Conservation (phyloP, 2,797 vertebrate genomes). For the Myotis myotis region DNA sequence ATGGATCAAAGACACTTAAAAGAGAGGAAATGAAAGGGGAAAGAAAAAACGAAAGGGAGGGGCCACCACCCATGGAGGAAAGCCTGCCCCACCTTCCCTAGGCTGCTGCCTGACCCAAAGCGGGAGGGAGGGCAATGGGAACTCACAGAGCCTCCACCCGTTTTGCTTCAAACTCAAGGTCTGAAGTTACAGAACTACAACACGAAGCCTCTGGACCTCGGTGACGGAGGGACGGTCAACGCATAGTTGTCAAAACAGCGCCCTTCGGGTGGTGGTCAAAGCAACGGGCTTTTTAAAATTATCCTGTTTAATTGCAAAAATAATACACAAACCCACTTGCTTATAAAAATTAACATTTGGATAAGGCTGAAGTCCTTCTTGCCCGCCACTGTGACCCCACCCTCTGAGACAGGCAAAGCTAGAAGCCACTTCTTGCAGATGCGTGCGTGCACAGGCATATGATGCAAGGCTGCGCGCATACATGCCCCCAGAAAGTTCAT, state of each 20-base stretch:
- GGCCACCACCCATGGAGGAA: neutral
- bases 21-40: neutral
- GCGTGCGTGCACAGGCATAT: rapidly evolving
- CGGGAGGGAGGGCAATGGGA: neutral
- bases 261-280: neutral
- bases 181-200: neutral
- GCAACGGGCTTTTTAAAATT: neutral
- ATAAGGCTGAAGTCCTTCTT: neutral
- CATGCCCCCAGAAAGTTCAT: neutral
- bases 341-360: neutral
- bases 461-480: no score
- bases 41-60: neutral
- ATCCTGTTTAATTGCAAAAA: neutral
- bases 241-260: neutral
- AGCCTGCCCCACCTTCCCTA: neutral
- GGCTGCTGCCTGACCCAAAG: neutral
- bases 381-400: neutral
- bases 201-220: neutral
- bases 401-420: neutral
- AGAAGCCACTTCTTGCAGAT: neutral
- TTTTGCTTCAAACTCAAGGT: neutral
- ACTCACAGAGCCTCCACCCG: rapidly evolving
- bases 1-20: neutral
- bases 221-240: rapidly evolving
- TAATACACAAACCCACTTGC: neutral